These are phyloP conservation scores for Helostoma temminkii DNA, from an alignment of 2,797 vertebrate species.

Conservation along the genomic window DNA sequence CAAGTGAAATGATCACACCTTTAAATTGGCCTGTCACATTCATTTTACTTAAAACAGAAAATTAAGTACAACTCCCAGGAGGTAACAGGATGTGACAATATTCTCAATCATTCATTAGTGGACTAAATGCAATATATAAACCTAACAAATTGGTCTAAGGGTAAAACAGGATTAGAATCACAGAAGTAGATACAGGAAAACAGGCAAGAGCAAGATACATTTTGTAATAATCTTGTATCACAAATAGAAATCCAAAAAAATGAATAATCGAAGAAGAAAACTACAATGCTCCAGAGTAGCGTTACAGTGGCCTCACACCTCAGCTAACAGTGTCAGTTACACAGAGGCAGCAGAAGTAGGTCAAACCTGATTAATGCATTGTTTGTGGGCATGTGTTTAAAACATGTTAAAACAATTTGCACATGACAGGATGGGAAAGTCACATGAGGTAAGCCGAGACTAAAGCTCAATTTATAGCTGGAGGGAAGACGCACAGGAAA, in stretches of 20 bases:
- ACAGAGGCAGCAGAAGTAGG: constrained; percentile 20
- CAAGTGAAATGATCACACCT: constrained; percentile 34
- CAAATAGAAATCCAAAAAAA: neutral
- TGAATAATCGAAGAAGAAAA: neutral
- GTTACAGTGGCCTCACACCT: constrained; percentile 14
- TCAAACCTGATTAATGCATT: constrained; percentile 17
- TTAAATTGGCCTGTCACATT: constrained; percentile 41
- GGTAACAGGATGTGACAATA: constrained; percentile 16
- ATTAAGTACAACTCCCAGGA: constrained; percentile 18
- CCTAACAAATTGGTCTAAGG: neutral
- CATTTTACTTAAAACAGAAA: constrained; percentile 23
- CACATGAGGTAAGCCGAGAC: constrained; percentile 42
- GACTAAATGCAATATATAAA: neutral
- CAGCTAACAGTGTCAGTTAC: neutral
- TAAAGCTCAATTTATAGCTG: constrained; percentile 41
- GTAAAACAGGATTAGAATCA: neutral
- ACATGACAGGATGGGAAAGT: constrained; percentile 10
- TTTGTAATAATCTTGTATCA: neutral
- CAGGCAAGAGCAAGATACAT: neutral
- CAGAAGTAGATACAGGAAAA: neutral
- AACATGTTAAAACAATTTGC: constrained; percentile 5
- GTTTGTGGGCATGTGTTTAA: neutral
- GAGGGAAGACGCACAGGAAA: constrained; percentile 16
- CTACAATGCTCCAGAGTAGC: neutral
- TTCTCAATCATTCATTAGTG: neutral